Evolutionary conservation across 2,888 invertebrate species (phyloP).

Genomic region (Halictus ligatus): DNA sequence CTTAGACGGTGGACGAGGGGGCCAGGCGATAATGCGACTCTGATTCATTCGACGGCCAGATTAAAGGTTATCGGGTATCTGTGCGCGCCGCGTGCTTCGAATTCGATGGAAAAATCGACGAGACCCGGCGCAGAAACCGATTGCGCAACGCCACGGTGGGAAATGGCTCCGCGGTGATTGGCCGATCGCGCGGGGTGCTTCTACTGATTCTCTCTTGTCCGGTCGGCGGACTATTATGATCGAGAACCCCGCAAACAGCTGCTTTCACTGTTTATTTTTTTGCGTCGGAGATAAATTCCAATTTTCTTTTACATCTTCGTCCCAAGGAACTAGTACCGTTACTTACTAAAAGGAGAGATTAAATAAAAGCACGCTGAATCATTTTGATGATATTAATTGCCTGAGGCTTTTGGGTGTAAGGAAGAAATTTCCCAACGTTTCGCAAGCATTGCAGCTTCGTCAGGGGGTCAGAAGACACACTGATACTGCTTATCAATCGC

Average conservation of each 20-base stretch:
- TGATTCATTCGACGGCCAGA: constrained; percentile 47
- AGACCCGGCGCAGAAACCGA: background rate
- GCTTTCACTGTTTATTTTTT: background rate
- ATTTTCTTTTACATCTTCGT: background rate
- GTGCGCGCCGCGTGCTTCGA: constrained; percentile 16
- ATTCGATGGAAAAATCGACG: constrained; percentile 29
- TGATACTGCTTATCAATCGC: too few relatives aligned
- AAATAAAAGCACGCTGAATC: too few relatives aligned
- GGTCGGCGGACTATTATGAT: background rate
- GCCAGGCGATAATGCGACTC: constrained; percentile 38
- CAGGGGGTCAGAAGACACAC: too few relatives aligned
- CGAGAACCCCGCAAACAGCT: background rate
- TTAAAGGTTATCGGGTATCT: constrained; percentile 54
- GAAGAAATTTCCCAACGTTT: too few relatives aligned
- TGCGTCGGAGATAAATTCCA: too few relatives aligned
- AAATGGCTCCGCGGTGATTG: background rate
- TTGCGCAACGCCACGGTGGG: constrained; percentile 25
- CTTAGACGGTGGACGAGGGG: constrained; percentile 11
- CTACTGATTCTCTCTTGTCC: background rate
- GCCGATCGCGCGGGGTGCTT: background rate
- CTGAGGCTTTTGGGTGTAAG: too few relatives aligned
- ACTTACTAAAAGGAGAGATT: too few relatives aligned
- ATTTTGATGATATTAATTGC: too few relatives aligned
- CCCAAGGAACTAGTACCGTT: too few relatives aligned
- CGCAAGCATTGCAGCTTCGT: too few relatives aligned